These are phyloP conservation scores for Conomelus anceps DNA, from an alignment of 2,888 invertebrate species.

Conservation along the genomic window DNA sequence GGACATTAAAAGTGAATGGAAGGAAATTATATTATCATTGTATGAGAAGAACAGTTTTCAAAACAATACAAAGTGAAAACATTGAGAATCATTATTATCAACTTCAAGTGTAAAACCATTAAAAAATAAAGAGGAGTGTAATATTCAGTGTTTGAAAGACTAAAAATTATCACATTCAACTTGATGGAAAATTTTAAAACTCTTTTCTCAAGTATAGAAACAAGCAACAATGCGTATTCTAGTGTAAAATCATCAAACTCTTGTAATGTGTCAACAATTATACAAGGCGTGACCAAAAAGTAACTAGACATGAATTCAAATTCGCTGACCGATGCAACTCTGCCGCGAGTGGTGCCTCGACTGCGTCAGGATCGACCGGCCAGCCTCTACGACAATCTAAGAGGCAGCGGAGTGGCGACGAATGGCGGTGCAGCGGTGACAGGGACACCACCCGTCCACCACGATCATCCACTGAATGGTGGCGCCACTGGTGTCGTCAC, in stretches of 20 bases:
- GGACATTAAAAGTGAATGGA: too few species aligned
- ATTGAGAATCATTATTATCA: too few species aligned
- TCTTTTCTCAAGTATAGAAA: background rate
- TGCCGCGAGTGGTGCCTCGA: background rate
- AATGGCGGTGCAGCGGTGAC: background rate
- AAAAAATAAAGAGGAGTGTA: too few species aligned
- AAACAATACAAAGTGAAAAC: too few species aligned
- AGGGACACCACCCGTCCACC: background rate
- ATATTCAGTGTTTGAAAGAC: background rate
- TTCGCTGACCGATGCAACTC: background rate
- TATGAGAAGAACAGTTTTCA: too few species aligned
- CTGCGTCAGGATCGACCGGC: conserved; percentile 28
- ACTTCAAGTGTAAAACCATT: too few species aligned
- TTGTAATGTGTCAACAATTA: background rate
- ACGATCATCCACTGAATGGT: conserved; percentile 31
- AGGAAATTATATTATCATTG: too few species aligned
- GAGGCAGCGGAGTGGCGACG: conserved; percentile 17
- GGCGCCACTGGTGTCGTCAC: conserved; percentile 31
- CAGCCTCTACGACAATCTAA: conserved; percentile 36
- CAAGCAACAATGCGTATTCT: background rate
- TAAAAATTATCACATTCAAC: background rate
- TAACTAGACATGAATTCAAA: background rate
- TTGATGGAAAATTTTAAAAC: background rate
- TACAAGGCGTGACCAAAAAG: background rate
- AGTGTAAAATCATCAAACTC: background rate